phyloP scores from a whole-genome alignment of 2,113 vertebrate genomes.

The Chaenogobius annularis region DNA sequence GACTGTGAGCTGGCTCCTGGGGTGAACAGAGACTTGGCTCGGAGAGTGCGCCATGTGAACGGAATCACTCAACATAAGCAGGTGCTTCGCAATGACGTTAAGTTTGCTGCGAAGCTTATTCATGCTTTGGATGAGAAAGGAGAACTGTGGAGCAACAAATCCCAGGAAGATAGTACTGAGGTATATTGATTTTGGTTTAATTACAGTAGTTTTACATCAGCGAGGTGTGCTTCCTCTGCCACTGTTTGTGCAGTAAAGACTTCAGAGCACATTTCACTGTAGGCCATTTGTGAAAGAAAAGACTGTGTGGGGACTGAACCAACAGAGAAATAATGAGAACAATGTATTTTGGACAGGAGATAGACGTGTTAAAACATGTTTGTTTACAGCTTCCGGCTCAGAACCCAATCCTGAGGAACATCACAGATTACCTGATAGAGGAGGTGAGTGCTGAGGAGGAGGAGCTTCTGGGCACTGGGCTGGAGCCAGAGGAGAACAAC shows the following conservation, averaged over 20 bases:
- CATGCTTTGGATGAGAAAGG: conserved; percentile 87
- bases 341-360: background rate
- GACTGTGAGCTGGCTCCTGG: conserved; percentile 91
- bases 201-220: too few species aligned
- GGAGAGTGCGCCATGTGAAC: conserved; percentile 86
- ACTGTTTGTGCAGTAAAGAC: too few species aligned
- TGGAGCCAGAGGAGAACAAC: conserved; percentile 79
- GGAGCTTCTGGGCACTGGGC: conserved; percentile 87
- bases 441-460: conserved; percentile 94
- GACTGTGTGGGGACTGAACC: too few species aligned
- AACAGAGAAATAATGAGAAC: too few species aligned
- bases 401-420: conserved; percentile 93
- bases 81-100: conserved; percentile 90
- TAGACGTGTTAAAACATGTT: background rate
- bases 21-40: conserved; percentile 87
- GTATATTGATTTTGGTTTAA: conserved; percentile 33
- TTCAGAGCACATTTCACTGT: too few species aligned
- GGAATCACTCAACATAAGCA: conserved; percentile 91
- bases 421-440: conserved; percentile 93
- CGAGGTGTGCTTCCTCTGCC: too few species aligned
- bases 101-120: conserved; percentile 88
- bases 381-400: conserved; percentile 77
- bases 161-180: conserved; percentile 71
- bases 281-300: too few species aligned
- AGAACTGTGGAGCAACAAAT: conserved; percentile 79